Base-by-base conservation (phyloP, 37 sponge, comb jelly and placozoan species). In the Geodia barretti region DNA sequence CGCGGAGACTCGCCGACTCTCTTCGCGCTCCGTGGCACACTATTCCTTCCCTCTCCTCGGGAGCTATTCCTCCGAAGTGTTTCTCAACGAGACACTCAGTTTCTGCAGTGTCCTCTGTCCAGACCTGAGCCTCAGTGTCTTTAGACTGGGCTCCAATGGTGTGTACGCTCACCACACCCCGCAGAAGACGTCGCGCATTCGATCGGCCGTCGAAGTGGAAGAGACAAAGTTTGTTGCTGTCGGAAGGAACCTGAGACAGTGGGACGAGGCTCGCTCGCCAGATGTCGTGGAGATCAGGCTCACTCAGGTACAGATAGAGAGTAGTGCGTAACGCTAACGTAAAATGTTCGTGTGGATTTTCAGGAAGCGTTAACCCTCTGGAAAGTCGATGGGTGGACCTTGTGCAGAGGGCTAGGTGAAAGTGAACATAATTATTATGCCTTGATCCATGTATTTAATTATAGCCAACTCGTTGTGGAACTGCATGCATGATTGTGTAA, bases 221-320 rank as follows among this genome's bases (percentile, higher is more conserved):
- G 75, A 65, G 24, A 70, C 80, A 4, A 1, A 23, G 43, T 79
- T 39, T 36, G 65, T 84, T 34, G 35, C 77, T 21, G 31, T 91
- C 24, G 81, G 84, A 26, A 59, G 80, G 37, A 78, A 81, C 62
- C 68, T 84, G n/a, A 14, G 28, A 24, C 88, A 87, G 67, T 92
- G 84, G 85, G 64, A 84, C 81, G 88, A 92, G 69, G 66, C 64
- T 21, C 26, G 62, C n/a, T n/a, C n/a, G n/a, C n/a, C n/a, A n/a
- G n/a, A n/a, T n/a, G n/a, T n/a, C n/a, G n/a, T n/a, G n/a, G n/a
- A n/a, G n/a, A n/a, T n/a, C n/a, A n/a, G n/a, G n/a, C n/a, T n/a
- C n/a, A n/a, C n/a, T n/a, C n/a, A n/a, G n/a, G n/a, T n/a, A n/a
- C n/a, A n/a, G n/a, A n/a, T n/a, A n/a, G n/a, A n/a, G n/a, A n/a